A percentile compares a stretch with the other conserved stretches of the same genome.
Evolutionary conservation across 35 echinoderm and acorn worm genomes (phyloP).

Genomic region (Chiridota heheva): DNA sequence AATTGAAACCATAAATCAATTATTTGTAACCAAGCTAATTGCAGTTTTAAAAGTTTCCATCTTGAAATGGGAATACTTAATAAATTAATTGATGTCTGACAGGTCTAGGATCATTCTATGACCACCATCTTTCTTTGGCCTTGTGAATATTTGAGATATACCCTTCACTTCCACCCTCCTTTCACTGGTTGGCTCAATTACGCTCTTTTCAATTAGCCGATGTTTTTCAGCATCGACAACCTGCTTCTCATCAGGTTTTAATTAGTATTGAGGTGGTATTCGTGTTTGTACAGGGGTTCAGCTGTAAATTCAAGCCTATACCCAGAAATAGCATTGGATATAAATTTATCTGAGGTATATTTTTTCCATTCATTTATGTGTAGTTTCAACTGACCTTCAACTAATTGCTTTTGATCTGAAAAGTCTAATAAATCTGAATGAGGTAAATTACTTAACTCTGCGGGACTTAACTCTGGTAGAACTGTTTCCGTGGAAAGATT

Average conservation of each 20-base stretch:
- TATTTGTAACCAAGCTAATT: neutral
- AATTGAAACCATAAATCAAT: conserved; percentile 10
- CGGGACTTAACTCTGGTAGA: neutral
- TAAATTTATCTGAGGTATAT: conserved; percentile 45
- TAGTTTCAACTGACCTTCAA: neutral
- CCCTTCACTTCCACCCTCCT: neutral
- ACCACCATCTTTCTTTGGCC: conserved; percentile 29
- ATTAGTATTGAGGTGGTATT: conserved; percentile 20
- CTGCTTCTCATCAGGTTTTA: neutral
- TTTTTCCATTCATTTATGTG: conserved; percentile 19
- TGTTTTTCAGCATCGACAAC: conserved; percentile 16
- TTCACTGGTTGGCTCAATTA: conserved; percentile 8
- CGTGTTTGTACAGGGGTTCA: neutral
- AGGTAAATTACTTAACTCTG: neutral
- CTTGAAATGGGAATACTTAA: conserved; percentile 37
- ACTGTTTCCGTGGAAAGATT: neutral
- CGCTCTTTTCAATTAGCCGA: neutral
- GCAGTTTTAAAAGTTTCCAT: conserved; percentile 20
- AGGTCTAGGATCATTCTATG: conserved; percentile 46
- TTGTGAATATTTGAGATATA: conserved; percentile 31
- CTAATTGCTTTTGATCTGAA: neutral
- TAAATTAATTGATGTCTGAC: conserved; percentile 15
- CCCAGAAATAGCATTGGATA: conserved; percentile 42
- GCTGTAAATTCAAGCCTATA: conserved; percentile 16
- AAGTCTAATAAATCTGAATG: no score